Percentiles rank a stretch among this genome's conserved stretches.
phyloP scores from a whole-genome alignment of 2,888 invertebrate genomes.

The Micropterix aruncella region DNA sequence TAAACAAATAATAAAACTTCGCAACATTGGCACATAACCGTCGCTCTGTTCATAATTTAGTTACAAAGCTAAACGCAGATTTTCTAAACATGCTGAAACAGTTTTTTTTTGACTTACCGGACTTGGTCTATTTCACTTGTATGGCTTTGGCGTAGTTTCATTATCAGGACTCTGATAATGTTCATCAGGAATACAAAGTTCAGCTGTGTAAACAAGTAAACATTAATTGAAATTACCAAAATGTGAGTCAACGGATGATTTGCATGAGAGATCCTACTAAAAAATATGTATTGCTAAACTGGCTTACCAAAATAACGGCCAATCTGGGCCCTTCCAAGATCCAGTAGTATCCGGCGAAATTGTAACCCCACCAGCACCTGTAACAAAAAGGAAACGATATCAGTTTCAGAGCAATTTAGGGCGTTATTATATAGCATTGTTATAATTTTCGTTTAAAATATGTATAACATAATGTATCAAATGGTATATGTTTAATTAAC shows the following conservation, averaged over 20 bases:
- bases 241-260: neutral
- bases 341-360: conserved; percentile 70
- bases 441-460: too few species aligned
- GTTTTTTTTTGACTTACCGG: conserved; percentile 38
- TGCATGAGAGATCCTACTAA: neutral
- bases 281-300: conserved; percentile 1
- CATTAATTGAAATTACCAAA: neutral
- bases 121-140: conserved; percentile 64
- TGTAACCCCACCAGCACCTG: conserved; percentile 78
- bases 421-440: too few species aligned
- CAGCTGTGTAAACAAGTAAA: too few species aligned
- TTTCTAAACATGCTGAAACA: too few species aligned
- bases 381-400: conserved; percentile 13
- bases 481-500: too few species aligned
- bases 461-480: too few species aligned
- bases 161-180: conserved; percentile 63
- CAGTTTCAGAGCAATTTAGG: too few species aligned
- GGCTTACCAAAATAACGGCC: conserved; percentile 61
- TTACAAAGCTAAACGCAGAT: too few species aligned
- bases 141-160: conserved; percentile 57
- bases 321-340: conserved; percentile 80
- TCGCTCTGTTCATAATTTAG: too few species aligned
- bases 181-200: conserved; percentile 67
- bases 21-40: too few species aligned
- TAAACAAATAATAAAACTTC: too few species aligned